Conservation (phyloP, 2,888 invertebrate species). For the Acrobasis repandana region DNA sequence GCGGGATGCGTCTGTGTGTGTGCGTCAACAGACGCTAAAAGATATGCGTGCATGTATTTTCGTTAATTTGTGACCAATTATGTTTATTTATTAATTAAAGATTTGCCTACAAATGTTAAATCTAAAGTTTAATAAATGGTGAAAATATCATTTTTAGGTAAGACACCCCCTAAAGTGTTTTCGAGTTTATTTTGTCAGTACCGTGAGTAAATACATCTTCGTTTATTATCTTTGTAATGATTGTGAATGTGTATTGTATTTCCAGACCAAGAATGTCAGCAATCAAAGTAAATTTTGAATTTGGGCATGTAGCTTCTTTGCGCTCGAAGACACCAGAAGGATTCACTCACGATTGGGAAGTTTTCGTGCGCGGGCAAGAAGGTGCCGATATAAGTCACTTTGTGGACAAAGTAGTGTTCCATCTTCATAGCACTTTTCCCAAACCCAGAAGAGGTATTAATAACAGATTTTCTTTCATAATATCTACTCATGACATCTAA, state of each 20-base stretch:
- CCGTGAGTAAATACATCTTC: conserved; percentile 34
- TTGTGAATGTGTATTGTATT: conserved; percentile 30
- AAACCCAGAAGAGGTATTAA: conserved; percentile 93
- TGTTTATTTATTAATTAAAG: conserved; percentile 45
- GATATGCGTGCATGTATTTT: no score
- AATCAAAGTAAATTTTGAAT: conserved; percentile 90
- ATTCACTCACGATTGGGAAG: conserved; percentile 98
- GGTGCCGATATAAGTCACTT: conserved; percentile 94
- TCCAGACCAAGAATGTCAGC: conserved; percentile 64
- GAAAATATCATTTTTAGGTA: conserved; percentile 39
- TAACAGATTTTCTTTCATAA: conserved; percentile 17
- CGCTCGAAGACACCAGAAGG: conserved; percentile 93
- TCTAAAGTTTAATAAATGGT: conserved; percentile 34
- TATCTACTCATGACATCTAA: no score
- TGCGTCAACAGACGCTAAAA: no score
- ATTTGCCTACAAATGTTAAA: conserved; percentile 42
- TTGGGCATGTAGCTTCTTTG: conserved; percentile 94
- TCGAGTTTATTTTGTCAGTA: conserved; percentile 39
- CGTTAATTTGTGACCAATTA: conserved; percentile 48
- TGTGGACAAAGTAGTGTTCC: conserved; percentile 96
- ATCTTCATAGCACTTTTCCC: conserved; percentile 95
- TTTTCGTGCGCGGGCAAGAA: conserved; percentile 95
- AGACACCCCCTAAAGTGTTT: conserved; percentile 32
- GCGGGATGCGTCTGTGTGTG: no score
- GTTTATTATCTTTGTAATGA: conserved; percentile 25